Evolutionary conservation across 2,113 vertebrate genomes (phyloP).

Genomic region (Platysteira castanea): DNA sequence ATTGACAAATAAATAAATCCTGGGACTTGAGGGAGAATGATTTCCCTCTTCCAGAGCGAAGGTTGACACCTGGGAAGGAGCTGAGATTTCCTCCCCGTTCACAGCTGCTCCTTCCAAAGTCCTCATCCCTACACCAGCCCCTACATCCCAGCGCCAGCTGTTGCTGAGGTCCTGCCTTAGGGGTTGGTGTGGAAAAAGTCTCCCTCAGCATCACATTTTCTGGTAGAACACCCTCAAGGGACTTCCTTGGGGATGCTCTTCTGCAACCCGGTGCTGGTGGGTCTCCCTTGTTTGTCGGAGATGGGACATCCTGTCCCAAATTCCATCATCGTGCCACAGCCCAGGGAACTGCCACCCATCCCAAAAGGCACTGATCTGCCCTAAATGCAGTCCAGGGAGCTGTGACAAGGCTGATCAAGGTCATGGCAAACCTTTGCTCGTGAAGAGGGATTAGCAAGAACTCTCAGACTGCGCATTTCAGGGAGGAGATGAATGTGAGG

Average conservation of each 20-base stretch:
- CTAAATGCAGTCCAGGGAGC: background rate
- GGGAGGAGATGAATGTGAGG: background rate
- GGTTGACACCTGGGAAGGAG: background rate
- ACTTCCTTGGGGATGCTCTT: background rate
- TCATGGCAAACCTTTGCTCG: background rate
- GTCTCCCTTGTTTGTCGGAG: background rate
- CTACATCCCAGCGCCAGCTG: background rate
- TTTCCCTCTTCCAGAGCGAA: background rate
- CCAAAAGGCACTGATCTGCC: background rate
- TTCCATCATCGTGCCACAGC: accelerated
- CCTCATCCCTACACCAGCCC: background rate
- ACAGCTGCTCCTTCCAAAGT: background rate
- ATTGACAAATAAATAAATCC: background rate
- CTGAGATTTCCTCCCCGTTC: background rate
- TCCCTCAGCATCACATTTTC: background rate
- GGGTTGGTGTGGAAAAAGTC: background rate
- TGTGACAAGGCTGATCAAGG: background rate
- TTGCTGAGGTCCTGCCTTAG: background rate
- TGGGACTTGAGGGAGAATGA: background rate
- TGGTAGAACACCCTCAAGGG: background rate
- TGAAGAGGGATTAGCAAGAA: background rate
- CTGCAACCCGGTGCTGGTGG: accelerated
- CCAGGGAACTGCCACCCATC: background rate
- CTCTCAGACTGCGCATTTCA: background rate
- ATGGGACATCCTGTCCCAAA: background rate